Percentiles rank a stretch among this genome's conserved stretches.
phyloP scores from a whole-genome alignment of 2,888 invertebrate genomes.

The Drosophila meridiana region DNA sequence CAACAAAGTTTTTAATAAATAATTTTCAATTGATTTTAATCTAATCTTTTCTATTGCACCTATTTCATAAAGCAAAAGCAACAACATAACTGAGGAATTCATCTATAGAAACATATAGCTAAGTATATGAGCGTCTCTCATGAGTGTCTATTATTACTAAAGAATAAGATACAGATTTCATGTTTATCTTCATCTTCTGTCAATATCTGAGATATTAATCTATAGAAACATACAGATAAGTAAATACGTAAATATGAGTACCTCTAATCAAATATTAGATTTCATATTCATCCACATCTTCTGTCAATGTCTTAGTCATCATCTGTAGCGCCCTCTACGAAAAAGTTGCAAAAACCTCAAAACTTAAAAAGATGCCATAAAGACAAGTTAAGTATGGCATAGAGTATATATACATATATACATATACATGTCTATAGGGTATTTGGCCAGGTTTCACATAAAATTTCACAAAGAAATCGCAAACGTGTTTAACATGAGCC shows the following conservation, averaged over 20 bases:
- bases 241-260: background rate
- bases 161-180: background rate
- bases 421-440: background rate
- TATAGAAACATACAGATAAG: background rate
- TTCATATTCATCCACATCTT: too few species aligned
- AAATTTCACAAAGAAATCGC: slow-evolving; percentile 11
- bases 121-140: too few species aligned
- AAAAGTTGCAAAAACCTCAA: background rate
- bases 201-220: background rate
- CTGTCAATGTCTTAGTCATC: background rate
- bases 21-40: too few species aligned
- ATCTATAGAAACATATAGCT: background rate
- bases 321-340: background rate
- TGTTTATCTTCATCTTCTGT: background rate
- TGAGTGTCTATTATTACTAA: too few species aligned
- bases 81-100: background rate
- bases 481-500: background rate
- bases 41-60: background rate
- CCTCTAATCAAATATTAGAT: background rate
- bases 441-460: slow-evolving; percentile 1
- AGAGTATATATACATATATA: background rate
- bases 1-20: too few species aligned
- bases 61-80: background rate
- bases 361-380: background rate
- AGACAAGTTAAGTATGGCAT: too few species aligned